Evolutionary conservation across 2,113 vertebrate species (phyloP), one percentile per base, ranked within the genome.

Genomic region (Chaenocephalus aceratus): DNA sequence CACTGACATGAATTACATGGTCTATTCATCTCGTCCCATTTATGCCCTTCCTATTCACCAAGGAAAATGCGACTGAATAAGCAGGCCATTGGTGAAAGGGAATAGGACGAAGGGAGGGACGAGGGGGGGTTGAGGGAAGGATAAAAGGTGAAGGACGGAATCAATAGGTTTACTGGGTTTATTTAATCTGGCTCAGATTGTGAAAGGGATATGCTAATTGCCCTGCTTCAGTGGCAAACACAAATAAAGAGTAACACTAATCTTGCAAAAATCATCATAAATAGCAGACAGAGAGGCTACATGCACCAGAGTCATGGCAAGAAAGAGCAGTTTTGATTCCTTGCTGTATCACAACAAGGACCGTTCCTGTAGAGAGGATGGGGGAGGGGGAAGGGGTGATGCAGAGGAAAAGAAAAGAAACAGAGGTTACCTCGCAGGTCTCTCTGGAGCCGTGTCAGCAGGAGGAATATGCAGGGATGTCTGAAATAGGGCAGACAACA

Each of bases 391-490:
- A 4, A n/a, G 26, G 69, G 26, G 60, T 23, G 79, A 77, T 79
- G 76, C 54, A 53, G 74, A 61, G 57, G 61, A 76, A 73, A 83
- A 90, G 68, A 85, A 88, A 85, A 81, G 77, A 80, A 91, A 71
- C 69, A 74, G 66, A 70, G 71, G 94, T 97, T 96, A 99, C 98
- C 98, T 98, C 63, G 93, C 93, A 62, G 97, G 95, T 89, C 97
- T 96, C 75, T 98, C 98, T 26, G 96, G 92, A 83, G 94, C 93
- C 89, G 89, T 96, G 77, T 98, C 96, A 70, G 95, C 91, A 70
- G 97, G 94, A 80, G 95, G 85, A 69, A 96, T 95, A 88, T 96
- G 96, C 48, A 99, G 93, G 52, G 97, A 97, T 48, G 96, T 94
- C 98, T 99, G 95, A 88, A 93, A 94, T 91, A 92, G 66, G 91